Percentiles rank a stretch among this genome's conserved stretches.
Conservation (phyloP, 2,888 invertebrate species). For the Drosophila siamana region DNA sequence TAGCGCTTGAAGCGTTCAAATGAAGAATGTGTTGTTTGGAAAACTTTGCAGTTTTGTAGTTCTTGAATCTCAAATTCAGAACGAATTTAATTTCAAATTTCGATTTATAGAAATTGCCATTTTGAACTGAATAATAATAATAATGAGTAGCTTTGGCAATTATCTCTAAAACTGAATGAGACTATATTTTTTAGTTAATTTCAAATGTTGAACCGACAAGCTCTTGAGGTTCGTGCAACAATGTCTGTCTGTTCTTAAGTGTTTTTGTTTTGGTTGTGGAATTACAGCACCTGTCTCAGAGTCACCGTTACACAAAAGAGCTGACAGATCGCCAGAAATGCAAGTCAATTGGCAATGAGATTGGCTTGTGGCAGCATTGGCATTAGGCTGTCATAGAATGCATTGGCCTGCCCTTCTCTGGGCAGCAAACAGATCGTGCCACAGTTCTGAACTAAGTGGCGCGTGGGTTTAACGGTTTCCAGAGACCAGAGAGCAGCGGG, state of each 20-base stretch:
- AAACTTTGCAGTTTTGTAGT: background rate
- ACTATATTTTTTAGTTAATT: background rate
- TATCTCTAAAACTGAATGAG: background rate
- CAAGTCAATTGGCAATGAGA: slow-evolving; percentile 32
- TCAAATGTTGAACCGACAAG: background rate
- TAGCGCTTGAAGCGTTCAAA: background rate
- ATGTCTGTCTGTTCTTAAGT: background rate
- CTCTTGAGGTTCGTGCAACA: background rate
- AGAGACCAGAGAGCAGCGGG: slow-evolving; percentile 7
- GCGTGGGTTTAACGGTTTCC: slow-evolving; percentile 52
- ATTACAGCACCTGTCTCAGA: slow-evolving; percentile 35
- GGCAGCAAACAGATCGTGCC: slow-evolving; percentile 60
- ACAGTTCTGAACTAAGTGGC: slow-evolving; percentile 33
- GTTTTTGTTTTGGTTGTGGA: slow-evolving; percentile 4
- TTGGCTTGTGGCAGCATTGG: slow-evolving; percentile 23
- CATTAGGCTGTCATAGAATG: slow-evolving; percentile 17
- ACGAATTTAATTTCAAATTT: too few relatives aligned
- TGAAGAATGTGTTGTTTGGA: background rate
- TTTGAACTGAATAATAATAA: background rate
- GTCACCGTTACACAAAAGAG: slow-evolving; percentile 24
- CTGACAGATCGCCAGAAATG: slow-evolving; percentile 2
- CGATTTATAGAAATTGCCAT: background rate
- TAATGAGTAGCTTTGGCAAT: background rate
- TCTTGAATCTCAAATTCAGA: too few relatives aligned
- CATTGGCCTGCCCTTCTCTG: slow-evolving; percentile 51